Conservation (phyloP, 2,113 vertebrate species). For the Eonycteris spelaea region DNA sequence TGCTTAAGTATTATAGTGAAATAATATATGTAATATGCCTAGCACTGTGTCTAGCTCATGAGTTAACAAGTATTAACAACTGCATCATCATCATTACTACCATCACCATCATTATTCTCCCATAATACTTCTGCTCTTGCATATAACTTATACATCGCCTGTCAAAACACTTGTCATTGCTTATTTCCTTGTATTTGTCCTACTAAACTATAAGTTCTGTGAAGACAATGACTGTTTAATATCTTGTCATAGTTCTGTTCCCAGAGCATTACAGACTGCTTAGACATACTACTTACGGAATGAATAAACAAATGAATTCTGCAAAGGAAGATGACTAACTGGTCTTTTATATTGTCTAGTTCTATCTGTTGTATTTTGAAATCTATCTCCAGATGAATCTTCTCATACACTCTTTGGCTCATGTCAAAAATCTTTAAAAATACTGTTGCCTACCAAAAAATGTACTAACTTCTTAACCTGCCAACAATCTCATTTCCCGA, state of each 20-base stretch:
- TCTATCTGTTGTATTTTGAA: background rate
- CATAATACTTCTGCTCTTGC: background rate
- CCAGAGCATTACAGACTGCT: background rate
- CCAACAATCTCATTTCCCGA: background rate
- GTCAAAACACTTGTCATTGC: background rate
- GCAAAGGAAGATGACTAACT: background rate
- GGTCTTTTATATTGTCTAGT: background rate
- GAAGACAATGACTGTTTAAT: background rate
- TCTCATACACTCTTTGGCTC: background rate
- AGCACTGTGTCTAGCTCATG: background rate
- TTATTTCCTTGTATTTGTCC: background rate
- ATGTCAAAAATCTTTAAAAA: background rate
- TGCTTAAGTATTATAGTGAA: background rate
- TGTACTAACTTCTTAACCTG: background rate
- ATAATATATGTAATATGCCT: background rate
- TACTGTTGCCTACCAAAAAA: background rate
- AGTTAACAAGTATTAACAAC: background rate
- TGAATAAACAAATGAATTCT: background rate
- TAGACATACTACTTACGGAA: background rate
- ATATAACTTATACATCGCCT: background rate
- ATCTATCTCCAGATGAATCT: constrained; percentile 24
- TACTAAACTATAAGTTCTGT: background rate
- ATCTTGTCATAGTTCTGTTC: background rate
- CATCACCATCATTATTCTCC: background rate
- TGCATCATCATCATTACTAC: background rate